A percentile compares a stretch with the other conserved stretches of the same genome.
Evolutionary conservation across 2,113 vertebrate genomes (phyloP).

Genomic region (Aldabrachelys gigantea): DNA sequence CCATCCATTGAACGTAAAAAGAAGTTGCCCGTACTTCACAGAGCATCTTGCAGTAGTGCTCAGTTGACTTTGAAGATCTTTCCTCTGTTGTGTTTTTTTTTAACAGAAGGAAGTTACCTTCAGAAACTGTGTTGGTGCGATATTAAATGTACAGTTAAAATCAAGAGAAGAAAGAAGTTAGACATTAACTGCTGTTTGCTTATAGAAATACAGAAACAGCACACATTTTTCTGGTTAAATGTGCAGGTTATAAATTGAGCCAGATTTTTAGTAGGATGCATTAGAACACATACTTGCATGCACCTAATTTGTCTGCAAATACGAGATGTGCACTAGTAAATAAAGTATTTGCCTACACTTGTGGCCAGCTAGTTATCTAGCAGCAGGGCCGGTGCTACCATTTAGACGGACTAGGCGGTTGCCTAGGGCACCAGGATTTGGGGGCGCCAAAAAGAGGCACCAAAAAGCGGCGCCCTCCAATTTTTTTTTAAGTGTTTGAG

Average conservation of each 20-base stretch:
- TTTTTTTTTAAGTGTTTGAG: too few species aligned
- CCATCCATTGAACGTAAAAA: background rate
- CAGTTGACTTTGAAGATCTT: background rate
- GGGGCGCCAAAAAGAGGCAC: too few species aligned
- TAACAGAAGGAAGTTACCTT: background rate
- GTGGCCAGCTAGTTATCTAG: background rate
- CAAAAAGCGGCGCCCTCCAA: too few species aligned
- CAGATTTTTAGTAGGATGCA: fast-evolving
- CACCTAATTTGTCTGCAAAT: background rate
- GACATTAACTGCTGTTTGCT: fast-evolving
- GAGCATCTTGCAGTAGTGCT: background rate
- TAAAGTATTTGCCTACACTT: fast-evolving
- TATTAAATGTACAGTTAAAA: background rate
- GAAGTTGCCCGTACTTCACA: background rate
- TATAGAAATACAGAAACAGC: background rate
- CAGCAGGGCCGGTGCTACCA: background rate
- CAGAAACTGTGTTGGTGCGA: background rate
- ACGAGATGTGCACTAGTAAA: background rate
- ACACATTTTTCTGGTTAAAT: background rate
- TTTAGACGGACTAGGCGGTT: too few species aligned
- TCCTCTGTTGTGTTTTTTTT: background rate
- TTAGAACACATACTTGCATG: fast-evolving
- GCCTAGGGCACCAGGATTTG: too few species aligned
- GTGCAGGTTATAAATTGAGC: background rate
- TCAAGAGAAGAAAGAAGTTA: background rate